Base-by-base conservation (phyloP, 2,888 invertebrate genomes). In the Dilophus febrilis region DNA sequence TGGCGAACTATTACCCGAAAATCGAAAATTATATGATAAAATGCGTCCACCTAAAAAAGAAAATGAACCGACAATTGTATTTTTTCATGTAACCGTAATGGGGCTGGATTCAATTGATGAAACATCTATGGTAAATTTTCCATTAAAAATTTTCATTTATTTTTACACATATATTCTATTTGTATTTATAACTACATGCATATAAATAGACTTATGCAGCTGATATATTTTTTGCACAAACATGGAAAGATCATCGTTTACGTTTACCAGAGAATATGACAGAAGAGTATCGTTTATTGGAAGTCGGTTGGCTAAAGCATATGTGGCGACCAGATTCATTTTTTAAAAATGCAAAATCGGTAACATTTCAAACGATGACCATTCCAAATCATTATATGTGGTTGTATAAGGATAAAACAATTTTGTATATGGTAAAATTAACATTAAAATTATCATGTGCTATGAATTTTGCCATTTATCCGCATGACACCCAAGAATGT, bases 261-360 rank as follows among this genome's bases (percentile, higher is more conserved):
- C 67, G 85, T 42, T 64, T 88, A 45, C 87, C 87, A 1, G 88
- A 88, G 61, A 88, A 88, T 50, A 88, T 90, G 88, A 88, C 88
- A 1, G 80, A 84, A 3, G 88, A 88, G 58, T 90, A 90, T 64
- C 77, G 81, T 53, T 65, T 87, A 38, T 65, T 88, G 22, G 87
- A 87, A 63, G 85, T 88, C 4, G 86, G 85, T 55, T 88, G 87
- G 87, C 60, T 87, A 49, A 87, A 87, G 54, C 82, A 85, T 55
- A 86, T 90, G 78, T 90, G 90, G 90, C 68, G 88, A 36, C 90
- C 90, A 0, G 90, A 90, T 64, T 87, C 88, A 6, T 90, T 87
- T 65, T 88, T 90, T 67, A 88, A 88, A 64, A 90, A 90, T 58
- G 88, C 88, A 37, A 90, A 90, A 63, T 83, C 85, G 1, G 90